These are phyloP conservation scores for Catajapyx aquilonaris DNA, from an alignment of 1,140 invertebrate species.

Conservation along the genomic window DNA sequence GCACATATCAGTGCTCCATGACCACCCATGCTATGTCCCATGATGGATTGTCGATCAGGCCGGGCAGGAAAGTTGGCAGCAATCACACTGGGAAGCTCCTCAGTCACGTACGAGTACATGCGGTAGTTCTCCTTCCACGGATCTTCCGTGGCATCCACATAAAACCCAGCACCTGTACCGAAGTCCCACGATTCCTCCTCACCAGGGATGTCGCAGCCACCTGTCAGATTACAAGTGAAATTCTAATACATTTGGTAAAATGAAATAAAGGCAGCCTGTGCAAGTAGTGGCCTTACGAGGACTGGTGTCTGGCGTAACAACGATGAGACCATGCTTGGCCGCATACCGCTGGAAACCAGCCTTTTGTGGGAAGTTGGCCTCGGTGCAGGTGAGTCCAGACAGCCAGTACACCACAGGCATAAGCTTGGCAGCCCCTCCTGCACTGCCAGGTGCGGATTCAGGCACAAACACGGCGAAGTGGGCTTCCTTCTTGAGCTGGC, in stretches of 20 bases:
- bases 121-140: conserved; percentile 87
- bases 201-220: conserved; percentile 68
- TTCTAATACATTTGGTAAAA: neutral
- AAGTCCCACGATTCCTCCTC: conserved; percentile 85
- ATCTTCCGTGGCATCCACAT: conserved; percentile 73
- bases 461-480: conserved; percentile 83
- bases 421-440: conserved; percentile 41
- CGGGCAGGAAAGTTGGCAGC: conserved; percentile 42
- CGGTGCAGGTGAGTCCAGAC: conserved; percentile 85
- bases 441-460: conserved; percentile 42
- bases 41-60: conserved; percentile 45
- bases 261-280: too few species aligned
- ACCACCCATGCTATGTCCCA: conserved; percentile 91
- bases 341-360: conserved; percentile 78
- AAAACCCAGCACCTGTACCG: conserved; percentile 88
- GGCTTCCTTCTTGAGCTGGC: conserved; percentile 66
- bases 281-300: too few species aligned
- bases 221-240: conserved; percentile 18
- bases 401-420: conserved; percentile 81
- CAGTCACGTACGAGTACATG: conserved; percentile 93
- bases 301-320: conserved; percentile 89
- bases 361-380: conserved; percentile 93
- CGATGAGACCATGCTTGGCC: conserved; percentile 53
- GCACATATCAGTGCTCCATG: conserved; percentile 86
- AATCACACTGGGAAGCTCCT: conserved; percentile 65